Conservation (phyloP, 2,797 vertebrate genomes). For the Macropodus opercularis region DNA sequence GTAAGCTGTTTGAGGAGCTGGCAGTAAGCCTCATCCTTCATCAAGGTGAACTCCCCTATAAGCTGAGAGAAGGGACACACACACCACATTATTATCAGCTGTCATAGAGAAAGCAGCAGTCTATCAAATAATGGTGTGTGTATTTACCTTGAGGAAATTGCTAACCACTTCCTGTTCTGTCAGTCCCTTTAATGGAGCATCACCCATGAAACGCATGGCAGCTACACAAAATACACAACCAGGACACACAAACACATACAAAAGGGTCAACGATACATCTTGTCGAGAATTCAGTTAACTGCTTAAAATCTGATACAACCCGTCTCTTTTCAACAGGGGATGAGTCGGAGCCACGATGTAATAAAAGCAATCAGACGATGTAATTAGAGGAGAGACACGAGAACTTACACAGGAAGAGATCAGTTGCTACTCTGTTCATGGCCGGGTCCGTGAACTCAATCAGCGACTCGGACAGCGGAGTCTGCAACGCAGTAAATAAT, state of each 20-base stretch:
- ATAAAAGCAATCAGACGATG: slow-evolving; percentile 18
- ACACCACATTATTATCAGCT: slow-evolving; percentile 4
- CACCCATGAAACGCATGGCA: slow-evolving; percentile 98
- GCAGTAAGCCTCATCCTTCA: slow-evolving; percentile 95
- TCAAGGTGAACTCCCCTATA: slow-evolving; percentile 86
- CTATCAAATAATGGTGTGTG: not conserved
- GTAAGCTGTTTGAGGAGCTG: slow-evolving; percentile 96
- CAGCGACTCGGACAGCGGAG: slow-evolving; percentile 90
- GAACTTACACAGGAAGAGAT: slow-evolving; percentile 90
- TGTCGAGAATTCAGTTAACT: slow-evolving; percentile 1
- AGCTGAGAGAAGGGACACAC: slow-evolving; percentile 77
- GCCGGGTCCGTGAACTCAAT: slow-evolving; percentile 89
- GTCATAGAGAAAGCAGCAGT: slow-evolving; percentile 4
- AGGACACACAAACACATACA: slow-evolving; percentile 21
- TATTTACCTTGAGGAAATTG: slow-evolving; percentile 89
- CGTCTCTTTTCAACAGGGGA: not conserved
- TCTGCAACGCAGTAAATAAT: slow-evolving; percentile 70
- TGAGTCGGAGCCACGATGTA: slow-evolving; percentile 13
- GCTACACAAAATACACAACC: slow-evolving; percentile 74
- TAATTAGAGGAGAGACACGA: slow-evolving; percentile 23
- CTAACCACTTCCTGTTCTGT: slow-evolving; percentile 88
- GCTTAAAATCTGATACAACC: slow-evolving; percentile 1
- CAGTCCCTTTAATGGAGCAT: slow-evolving; percentile 84
- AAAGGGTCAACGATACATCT: not conserved
- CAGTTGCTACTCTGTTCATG: slow-evolving; percentile 88